Base-by-base conservation (phyloP, 2,888 invertebrate genomes). In the Euspilapteryx auroguttella region DNA sequence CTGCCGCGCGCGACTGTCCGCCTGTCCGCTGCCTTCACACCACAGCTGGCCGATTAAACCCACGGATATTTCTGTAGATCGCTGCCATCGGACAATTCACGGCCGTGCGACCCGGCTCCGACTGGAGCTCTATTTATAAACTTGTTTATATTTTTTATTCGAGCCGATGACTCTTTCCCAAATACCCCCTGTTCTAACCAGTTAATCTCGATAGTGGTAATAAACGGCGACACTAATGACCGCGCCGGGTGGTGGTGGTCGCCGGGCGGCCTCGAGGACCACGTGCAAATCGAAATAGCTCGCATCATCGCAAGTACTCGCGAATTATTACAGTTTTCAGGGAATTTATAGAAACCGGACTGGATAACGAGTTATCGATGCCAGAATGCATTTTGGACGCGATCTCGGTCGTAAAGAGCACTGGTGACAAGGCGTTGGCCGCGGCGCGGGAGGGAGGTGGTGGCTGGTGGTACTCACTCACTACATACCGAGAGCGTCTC, bases 61-160 rank as follows among this genome's bases (percentile, higher is more conserved):
- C 66, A 56, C 56, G 73, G 57, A 51, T 75, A 73, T 73, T 71
- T 73, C 59, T 53, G 73, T 73, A 69, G 61, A 68, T 66, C 71
- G 64, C 57, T 55, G 51, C 57, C 69, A 66, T 69, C 64, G 56
- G 63, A 68, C 65, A 68, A 62, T 69, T 73, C 65, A 59, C 66
- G 65, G 69, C 71, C 68, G 64, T 30, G 30, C 38, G 33, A 33
- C 66, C 68, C 73, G 68, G 69, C 71, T 69, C 68, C 58, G 55
- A 62, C 63, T 66, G 69, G 69, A 71, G 50, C 59, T 68, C 73
- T 73, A 75, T 64, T 71, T 58, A 69, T 75, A 75, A 66, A 59
- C 68, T 65, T 75, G 71, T 75, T 73, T 75, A 75, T 73, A 68
- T 71, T 73, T 71, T 50, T 69, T 65, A 64, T 58, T 58, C 57